phyloP scores from a whole-genome alignment of 1,140 invertebrate genomes.

The Micrasema longulum region DNA sequence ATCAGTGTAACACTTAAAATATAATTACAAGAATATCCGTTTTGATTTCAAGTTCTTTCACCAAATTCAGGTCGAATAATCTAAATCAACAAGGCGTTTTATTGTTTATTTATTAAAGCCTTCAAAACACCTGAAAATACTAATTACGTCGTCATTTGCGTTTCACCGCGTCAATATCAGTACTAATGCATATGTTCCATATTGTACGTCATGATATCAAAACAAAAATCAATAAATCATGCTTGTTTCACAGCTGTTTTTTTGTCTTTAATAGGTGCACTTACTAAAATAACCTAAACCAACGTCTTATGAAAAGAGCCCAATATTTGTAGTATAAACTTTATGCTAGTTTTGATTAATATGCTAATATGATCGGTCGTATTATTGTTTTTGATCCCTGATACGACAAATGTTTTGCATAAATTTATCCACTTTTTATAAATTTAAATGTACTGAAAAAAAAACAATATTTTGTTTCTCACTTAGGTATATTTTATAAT shows the following conservation, averaged over 20 bases:
- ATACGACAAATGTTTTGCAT: too few species aligned
- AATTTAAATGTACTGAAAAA: too few species aligned
- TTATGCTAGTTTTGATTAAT: too few species aligned
- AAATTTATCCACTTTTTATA: too few species aligned
- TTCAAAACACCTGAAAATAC: slow-evolving; percentile 31
- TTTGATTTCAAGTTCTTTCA: slow-evolving; percentile 15
- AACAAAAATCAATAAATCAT: slow-evolving; percentile 27
- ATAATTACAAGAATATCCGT: slow-evolving; percentile 7
- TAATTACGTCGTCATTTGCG: slow-evolving; percentile 27
- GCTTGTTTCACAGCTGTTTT: neutral
- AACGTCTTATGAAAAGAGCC: neutral
- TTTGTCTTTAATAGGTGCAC: slow-evolving; percentile 3
- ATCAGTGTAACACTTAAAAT: too few species aligned
- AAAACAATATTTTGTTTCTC: too few species aligned
- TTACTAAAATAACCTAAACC: slow-evolving; percentile 5
- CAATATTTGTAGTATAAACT: too few species aligned
- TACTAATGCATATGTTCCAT: slow-evolving; percentile 11
- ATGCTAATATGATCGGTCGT: too few species aligned
- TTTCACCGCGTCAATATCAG: neutral
- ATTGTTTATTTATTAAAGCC: neutral
- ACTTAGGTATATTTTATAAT: too few species aligned
- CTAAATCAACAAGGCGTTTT: neutral
- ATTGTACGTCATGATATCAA: slow-evolving; percentile 12
- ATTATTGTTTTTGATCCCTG: too few species aligned
- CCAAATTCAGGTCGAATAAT: slow-evolving; percentile 9